phyloP scores from a whole-genome alignment of 2,888 invertebrate species.

The Craniophora ligustri region DNA sequence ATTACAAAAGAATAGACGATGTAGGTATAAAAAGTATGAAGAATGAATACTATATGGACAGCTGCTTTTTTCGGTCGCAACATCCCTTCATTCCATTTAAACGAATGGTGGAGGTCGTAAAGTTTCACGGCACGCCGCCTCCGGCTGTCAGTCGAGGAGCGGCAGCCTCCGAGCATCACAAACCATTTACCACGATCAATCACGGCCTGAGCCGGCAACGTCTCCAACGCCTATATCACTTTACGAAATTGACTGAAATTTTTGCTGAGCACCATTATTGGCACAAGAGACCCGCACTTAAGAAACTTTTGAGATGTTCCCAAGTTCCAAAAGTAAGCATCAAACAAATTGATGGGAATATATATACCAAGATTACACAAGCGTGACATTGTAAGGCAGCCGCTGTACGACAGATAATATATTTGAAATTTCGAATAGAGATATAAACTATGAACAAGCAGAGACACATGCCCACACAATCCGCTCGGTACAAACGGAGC shows the following conservation, averaged over 20 bases:
- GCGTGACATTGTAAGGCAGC: slow-evolving; percentile 22
- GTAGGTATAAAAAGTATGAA: no score
- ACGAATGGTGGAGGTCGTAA: slow-evolving; percentile 65
- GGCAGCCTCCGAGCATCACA: slow-evolving; percentile 63
- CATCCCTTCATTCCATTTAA: slow-evolving; percentile 54
- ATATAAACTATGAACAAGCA: slow-evolving; percentile 33
- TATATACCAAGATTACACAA: slow-evolving; percentile 34
- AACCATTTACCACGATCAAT: slow-evolving; percentile 82
- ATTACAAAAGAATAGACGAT: no score
- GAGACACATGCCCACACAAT: slow-evolving; percentile 28
- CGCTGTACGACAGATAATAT: not conserved
- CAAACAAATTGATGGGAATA: slow-evolving; percentile 44
- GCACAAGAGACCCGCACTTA: slow-evolving; percentile 50
- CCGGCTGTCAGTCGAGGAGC: slow-evolving; percentile 61
- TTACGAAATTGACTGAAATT: slow-evolving; percentile 74
- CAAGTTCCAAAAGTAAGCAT: slow-evolving; percentile 43
- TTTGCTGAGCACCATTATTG: slow-evolving; percentile 64
- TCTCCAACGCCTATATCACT: slow-evolving; percentile 73
- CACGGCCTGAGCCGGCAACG: slow-evolving; percentile 65
- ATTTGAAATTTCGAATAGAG: slow-evolving; percentile 18
- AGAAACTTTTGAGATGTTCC: slow-evolving; percentile 47
- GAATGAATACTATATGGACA: slow-evolving; percentile 53
- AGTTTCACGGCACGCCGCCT: slow-evolving; percentile 73
- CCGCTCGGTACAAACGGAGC: slow-evolving; percentile 39
- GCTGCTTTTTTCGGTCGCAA: slow-evolving; percentile 55